Evolutionary conservation across 2,113 vertebrate genomes (phyloP), one percentile per base, ranked within the genome.

Genomic region (Tetrax tetrax): DNA sequence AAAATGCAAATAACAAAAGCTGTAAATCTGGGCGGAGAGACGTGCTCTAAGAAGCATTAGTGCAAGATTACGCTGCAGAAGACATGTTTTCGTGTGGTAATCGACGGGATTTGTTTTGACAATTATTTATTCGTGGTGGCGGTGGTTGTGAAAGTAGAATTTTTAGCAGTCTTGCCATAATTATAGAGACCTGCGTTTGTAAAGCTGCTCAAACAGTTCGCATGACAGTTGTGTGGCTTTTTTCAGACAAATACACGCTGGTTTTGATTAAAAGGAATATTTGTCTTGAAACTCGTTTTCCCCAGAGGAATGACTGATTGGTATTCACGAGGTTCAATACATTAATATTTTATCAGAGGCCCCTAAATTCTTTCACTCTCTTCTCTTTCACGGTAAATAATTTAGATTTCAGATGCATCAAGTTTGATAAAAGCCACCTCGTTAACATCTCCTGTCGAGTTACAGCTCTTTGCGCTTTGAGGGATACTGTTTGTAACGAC

Each of bases 321-420:
- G 12, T 89, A 87, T 91, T 89, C 79, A 72, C 37, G 37, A 59
- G 63, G 86, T 86, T 88, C 64, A 81, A 20, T 77, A 51, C 69
- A 78, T 90, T 9, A 95, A 51, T 90, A 81, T 96, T 94, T 95
- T 92, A 94, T 89, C 68, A 68, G 72, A 84, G 72, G 47, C 81
- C 41, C 48, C 43, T 68, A 87, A 87, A 87, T 84, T 95, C 51
- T 94, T 94, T 89, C 56, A 51, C 33, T 95, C 35, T 24, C 31
- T 91, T 84, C 51, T 51, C n/a, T 95, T 94, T 89, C 29, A 82
- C 48, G 57, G 38, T 96, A 84, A 94, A 96, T 91, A 89, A 91
- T 94, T 92, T 75, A 91, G 53, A 75, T 87, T 94, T 95, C 64
- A 89, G 77, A 79, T 91, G 72, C 56, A 92, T 92, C 38, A 78